phyloP scores from a whole-genome alignment of 2,797 vertebrate genomes.

The Thripadectes ignobilis region DNA sequence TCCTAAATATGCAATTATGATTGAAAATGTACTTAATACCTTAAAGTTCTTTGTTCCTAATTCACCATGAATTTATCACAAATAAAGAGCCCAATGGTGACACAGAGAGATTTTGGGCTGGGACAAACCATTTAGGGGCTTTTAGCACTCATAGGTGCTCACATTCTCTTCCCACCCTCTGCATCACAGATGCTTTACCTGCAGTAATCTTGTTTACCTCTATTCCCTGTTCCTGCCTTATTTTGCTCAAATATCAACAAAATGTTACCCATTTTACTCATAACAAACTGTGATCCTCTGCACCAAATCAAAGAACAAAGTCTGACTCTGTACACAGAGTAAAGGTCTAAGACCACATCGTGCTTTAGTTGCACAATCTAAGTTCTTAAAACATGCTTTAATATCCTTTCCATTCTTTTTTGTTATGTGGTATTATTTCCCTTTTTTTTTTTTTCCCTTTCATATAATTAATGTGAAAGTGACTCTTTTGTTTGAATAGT shows the following conservation, averaged over 20 bases:
- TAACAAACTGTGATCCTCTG: conserved; percentile 10
- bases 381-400: conserved; percentile 13
- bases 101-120: neutral
- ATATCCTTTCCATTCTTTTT: neutral
- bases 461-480: conserved; percentile 40
- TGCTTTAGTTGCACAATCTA: conserved; percentile 4
- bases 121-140: neutral
- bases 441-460: neutral
- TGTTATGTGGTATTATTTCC: neutral
- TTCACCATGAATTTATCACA: neutral
- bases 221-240: neutral
- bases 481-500: conserved; percentile 48
- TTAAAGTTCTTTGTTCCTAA: neutral
- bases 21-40: neutral
- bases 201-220: neutral
- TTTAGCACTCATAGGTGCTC: neutral
- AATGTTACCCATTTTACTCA: neutral
- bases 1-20: neutral
- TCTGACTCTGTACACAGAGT: conserved; percentile 5
- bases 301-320: conserved; percentile 12
- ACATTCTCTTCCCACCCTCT: neutral
- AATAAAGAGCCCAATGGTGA: neutral
- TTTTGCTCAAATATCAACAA: conserved; percentile 40
- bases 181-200: neutral
- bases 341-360: conserved; percentile 3